These are phyloP conservation scores for Onthophagus taurus DNA, from an alignment of 1,140 invertebrate genomes.

Conservation along the genomic window DNA sequence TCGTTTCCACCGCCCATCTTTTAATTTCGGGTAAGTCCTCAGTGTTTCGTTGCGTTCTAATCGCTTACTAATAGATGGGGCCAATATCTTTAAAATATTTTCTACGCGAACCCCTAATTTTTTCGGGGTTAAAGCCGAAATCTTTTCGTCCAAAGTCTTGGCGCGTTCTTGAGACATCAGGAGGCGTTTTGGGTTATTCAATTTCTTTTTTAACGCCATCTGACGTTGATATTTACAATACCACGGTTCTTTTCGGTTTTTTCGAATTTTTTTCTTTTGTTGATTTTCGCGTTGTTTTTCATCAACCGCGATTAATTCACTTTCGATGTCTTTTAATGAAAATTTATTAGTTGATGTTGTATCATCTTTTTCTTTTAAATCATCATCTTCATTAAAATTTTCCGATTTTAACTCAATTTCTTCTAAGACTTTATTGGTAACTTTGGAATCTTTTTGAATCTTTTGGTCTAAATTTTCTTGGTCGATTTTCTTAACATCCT, in stretches of 20 bases:
- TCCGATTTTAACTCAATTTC: too few relatives aligned
- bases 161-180: background rate
- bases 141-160: constrained; percentile 2
- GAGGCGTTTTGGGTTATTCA: background rate
- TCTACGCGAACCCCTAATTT: background rate
- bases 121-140: background rate
- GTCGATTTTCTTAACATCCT: constrained; percentile 1
- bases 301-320: too few relatives aligned
- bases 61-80: constrained; percentile 1
- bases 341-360: too few relatives aligned
- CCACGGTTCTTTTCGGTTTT: constrained; percentile 1
- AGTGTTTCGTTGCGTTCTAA: background rate
- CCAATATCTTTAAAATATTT: background rate
- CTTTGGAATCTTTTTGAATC: too few relatives aligned
- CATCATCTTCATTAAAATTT: too few relatives aligned
- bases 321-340: too few relatives aligned
- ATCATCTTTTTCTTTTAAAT: too few relatives aligned
- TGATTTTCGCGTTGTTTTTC: too few relatives aligned
- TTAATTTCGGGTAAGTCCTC: constrained; percentile 4
- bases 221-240: background rate
- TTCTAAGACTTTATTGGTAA: too few relatives aligned
- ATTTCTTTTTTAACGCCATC: background rate
- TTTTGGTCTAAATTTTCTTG: background rate
- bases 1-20: background rate
- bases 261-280: too few relatives aligned